These are phyloP conservation scores for Hirudinaria manillensis DNA, from an alignment of 2,888 invertebrate genomes.

Conservation along the genomic window DNA sequence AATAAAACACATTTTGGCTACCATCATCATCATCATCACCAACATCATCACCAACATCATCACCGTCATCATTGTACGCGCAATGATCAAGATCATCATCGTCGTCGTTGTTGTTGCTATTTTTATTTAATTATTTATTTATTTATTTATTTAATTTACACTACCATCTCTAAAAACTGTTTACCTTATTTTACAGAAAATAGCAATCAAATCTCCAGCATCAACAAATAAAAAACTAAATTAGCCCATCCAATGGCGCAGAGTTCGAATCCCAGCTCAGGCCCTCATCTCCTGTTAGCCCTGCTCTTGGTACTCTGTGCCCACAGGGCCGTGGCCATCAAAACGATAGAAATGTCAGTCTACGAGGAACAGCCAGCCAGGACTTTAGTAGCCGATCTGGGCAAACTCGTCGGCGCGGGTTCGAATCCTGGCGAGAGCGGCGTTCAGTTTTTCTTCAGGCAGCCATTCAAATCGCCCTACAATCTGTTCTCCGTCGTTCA, in stretches of 20 bases:
- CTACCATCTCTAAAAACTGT: neutral
- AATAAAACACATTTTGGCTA: neutral
- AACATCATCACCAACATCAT: slow-evolving; percentile 23
- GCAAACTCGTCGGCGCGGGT: neutral
- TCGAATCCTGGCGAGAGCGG: neutral
- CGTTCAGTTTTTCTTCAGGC: neutral
- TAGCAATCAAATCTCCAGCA: too few species aligned
- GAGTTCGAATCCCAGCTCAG: too few species aligned
- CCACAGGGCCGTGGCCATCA: neutral
- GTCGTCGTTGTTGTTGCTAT: neutral
- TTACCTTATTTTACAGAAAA: neutral
- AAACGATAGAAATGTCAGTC: slow-evolving; percentile 9
- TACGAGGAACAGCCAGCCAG: slow-evolving; percentile 23
- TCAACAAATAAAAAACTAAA: too few species aligned
- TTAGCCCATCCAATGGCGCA: too few species aligned
- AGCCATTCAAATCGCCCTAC: slow-evolving; percentile 10
- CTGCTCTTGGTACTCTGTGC: neutral
- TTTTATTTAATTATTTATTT: neutral
- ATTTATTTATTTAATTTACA: too few species aligned
- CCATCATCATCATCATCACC: slow-evolving; percentile 20
- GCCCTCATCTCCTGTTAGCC: neutral
- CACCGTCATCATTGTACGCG: slow-evolving; percentile 17
- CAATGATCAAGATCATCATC: too few species aligned
- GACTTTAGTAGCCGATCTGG: slow-evolving; percentile 19
- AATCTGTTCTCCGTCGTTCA: neutral